Evolutionary conservation across 2,113 vertebrate species (phyloP).

Genomic region (Mus pahari): DNA sequence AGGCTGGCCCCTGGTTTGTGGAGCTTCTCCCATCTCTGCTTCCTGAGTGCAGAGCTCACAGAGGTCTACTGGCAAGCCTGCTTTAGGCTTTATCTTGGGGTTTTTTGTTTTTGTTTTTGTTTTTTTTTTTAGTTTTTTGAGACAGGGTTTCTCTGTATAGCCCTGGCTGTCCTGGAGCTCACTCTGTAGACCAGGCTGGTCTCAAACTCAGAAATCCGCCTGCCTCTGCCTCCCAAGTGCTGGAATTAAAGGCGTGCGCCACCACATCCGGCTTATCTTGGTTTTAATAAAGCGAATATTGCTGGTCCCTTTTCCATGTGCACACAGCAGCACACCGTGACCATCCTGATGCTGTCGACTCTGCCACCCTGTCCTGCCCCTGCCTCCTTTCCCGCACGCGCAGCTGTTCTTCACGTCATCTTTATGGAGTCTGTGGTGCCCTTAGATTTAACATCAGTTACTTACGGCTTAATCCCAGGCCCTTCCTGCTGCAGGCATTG

Average conservation of each 20-base stretch:
- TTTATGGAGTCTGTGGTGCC: neutral
- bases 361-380: neutral
- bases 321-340: too few relatives aligned
- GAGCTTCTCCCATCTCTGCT: neutral
- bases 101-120: too few relatives aligned
- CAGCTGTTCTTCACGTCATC: neutral
- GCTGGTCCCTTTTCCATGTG: neutral
- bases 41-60: neutral
- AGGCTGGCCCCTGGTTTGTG: neutral
- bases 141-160: too few relatives aligned
- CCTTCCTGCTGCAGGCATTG: neutral
- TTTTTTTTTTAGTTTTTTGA: too few relatives aligned
- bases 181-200: too few relatives aligned
- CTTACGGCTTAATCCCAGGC: neutral
- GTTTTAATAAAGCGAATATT: neutral
- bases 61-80: neutral
- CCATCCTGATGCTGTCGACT: neutral
- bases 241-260: too few relatives aligned
- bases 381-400: neutral
- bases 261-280: too few relatives aligned
- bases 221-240: too few relatives aligned
- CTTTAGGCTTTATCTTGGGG: neutral
- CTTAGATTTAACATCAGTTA: conserved; percentile 28
- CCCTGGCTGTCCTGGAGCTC: too few relatives aligned
- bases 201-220: too few relatives aligned